A percentile compares a stretch with the other conserved stretches of the same genome.
Evolutionary conservation across 2,113 vertebrate species (phyloP).

Genomic region (Notechis scutatus): DNA sequence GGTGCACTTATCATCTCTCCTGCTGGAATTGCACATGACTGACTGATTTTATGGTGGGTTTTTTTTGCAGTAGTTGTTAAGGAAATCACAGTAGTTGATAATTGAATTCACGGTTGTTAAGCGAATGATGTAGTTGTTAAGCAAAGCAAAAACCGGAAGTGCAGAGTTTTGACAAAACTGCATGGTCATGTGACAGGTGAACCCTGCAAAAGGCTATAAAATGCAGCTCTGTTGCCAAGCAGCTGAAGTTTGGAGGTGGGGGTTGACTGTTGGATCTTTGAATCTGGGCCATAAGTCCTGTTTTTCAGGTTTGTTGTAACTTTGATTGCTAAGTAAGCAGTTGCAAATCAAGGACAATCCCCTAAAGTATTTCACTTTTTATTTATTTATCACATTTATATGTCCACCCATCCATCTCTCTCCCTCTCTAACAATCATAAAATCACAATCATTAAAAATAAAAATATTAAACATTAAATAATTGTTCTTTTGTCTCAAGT

Average conservation of each 20-base stretch:
- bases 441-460: neutral
- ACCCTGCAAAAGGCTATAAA: neutral
- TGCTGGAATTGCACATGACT: neutral
- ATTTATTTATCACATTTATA: neutral
- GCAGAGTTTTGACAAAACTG: neutral
- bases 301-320: neutral
- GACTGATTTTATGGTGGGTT: neutral
- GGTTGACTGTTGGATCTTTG: neutral
- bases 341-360: neutral
- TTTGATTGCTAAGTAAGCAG: neutral
- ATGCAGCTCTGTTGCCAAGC: too few relatives aligned
- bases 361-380: neutral
- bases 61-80: neutral
- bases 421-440: too few relatives aligned
- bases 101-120: neutral
- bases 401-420: neutral
- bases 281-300: neutral
- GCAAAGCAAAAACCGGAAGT: neutral
- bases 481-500: neutral
- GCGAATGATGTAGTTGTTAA: neutral
- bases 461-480: neutral
- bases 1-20: neutral
- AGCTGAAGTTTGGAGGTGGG: too few relatives aligned
- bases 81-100: neutral
- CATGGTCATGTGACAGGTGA: neutral